Evolutionary conservation across 2,888 invertebrate species (phyloP), one percentile per base, ranked within the genome.

Genomic region (Zele albiditarsus): DNA sequence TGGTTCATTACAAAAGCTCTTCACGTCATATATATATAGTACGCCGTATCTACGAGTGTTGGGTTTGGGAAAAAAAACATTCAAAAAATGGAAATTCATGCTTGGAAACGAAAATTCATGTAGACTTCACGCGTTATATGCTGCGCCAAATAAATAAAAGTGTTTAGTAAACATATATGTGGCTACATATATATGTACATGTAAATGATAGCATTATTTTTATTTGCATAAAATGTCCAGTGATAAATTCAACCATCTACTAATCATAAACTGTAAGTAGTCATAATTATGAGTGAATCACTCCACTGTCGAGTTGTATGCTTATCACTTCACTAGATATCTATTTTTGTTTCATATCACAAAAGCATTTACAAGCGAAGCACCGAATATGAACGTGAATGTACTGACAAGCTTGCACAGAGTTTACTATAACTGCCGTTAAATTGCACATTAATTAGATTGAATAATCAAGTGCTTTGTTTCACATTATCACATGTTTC

Each of bases 141-240:
- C 75, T 76, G 16, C 20, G 49, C n/a, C 6, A 49, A 49, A 5
- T 82, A 79, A 80, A 78, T 78, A 80, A 83, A 82, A 82, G 83
- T 84, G 80, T 87, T 89, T 88, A 88, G 88, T 88, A 73, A 77
- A 84, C 82, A 82, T 80, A 49, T n/a, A n/a, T 20, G 3, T 49
- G 4, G 4, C 31, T 31, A 16, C 49, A 49, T 49, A 20, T 16
- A n/a, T 3, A 16, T 49, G 16, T 42, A 42, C 49, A 53, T 80
- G 84, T 80, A 80, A 85, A 83, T 84, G 78, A 86, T 87, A 89
- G 87, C 88, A 86, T 86, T 86, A 85, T 82, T 82, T 87, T 87
- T 88, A 87, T 87, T 88, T 84, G 85, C 84, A 76, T 84, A 84
- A 71, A 77, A 72, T 78, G 57, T 81, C 70, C 78, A 80, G 80